A percentile compares a stretch with the other conserved stretches of the same genome.
phyloP scores from a whole-genome alignment of 2,113 vertebrate genomes.

The Caranx melampygus region DNA sequence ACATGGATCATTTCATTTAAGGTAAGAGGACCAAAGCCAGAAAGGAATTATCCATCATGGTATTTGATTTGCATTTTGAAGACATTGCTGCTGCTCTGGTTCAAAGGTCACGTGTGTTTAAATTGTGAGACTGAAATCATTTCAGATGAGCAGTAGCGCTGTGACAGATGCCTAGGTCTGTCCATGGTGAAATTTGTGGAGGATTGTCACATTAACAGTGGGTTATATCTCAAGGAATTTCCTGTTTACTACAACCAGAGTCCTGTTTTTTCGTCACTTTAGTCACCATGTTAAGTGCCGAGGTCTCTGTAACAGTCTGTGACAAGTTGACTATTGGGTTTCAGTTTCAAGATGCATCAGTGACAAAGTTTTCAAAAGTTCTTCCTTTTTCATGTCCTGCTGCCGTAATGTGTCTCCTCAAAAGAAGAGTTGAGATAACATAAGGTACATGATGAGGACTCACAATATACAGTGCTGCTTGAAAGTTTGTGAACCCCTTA shows the following conservation, averaged over 20 bases:
- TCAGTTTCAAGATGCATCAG: too few relatives aligned
- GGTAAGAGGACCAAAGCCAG: slow-evolving; percentile 15
- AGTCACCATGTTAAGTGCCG: too few relatives aligned
- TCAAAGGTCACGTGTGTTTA: slow-evolving; percentile 17
- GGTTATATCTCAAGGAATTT: not conserved
- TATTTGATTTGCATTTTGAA: slow-evolving; percentile 44
- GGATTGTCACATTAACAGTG: not conserved
- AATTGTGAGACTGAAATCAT: not conserved
- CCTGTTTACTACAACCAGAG: too few relatives aligned
- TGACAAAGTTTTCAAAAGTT: too few relatives aligned
- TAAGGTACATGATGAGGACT: not conserved
- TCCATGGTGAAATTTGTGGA: not conserved
- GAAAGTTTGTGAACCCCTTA: too few relatives aligned
- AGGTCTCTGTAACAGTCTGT: too few relatives aligned
- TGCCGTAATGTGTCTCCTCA: too few relatives aligned
- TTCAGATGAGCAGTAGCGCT: not conserved
- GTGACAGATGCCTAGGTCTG: too few relatives aligned
- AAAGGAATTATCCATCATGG: too few relatives aligned
- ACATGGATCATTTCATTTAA: slow-evolving; percentile 26
- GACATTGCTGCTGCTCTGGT: not conserved
- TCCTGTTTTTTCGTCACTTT: too few relatives aligned
- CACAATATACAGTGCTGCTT: not conserved
- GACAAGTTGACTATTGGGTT: too few relatives aligned
- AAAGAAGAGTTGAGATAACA: not conserved
- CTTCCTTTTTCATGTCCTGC: too few relatives aligned